Base-by-base conservation (phyloP, 2,797 vertebrate species). In the Cirrhinus mrigala region DNA sequence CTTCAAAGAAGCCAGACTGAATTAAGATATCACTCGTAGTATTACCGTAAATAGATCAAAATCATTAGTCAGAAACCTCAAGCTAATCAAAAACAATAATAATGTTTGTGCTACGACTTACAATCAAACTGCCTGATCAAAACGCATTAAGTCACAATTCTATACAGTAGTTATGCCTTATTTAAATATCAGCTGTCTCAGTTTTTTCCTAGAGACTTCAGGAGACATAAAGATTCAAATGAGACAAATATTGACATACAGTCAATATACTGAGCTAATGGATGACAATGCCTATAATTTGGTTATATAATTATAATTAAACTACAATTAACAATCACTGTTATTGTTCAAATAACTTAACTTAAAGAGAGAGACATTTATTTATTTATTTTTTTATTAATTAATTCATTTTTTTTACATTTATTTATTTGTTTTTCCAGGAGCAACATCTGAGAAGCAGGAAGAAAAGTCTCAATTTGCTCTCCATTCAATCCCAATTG, bases 1-100 rank as follows among this genome's bases (percentile, higher is more conserved):
- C 83, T 84, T 79, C 78, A 66, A 85, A 81, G 50, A 75, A 76
- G 50, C 6, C 75, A 44, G 56, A 75, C 48, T 75, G 73, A 78
- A 62, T 81, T 54, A 33, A 48, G 37, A 54, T 48, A 60, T 64
- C 48, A 40, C 56, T 81, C 16, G 0, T 40, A 78, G 64, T 73
- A 77, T 76, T 46, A 64, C 29, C 20, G 18, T 33, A 81, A 71
- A 85, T 50, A 52, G 44, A 50, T 62, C 74, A 56, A 58, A 83
- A 80, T 64, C 40, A 20, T 85, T 80, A 81, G 44, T 76, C 78
- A 84, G 6, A 44, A 68, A 40, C 54, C 71, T 70, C 44, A 58
- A 54, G 82, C 68, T 79, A 24, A 75, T 66, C 33, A 56, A 76
- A 79, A 81, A 62, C 48, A 82, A 70, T 50, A 80, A 62, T 27